Conservation (phyloP, 2,888 invertebrate species). For the Polymixis lichenea region DNA sequence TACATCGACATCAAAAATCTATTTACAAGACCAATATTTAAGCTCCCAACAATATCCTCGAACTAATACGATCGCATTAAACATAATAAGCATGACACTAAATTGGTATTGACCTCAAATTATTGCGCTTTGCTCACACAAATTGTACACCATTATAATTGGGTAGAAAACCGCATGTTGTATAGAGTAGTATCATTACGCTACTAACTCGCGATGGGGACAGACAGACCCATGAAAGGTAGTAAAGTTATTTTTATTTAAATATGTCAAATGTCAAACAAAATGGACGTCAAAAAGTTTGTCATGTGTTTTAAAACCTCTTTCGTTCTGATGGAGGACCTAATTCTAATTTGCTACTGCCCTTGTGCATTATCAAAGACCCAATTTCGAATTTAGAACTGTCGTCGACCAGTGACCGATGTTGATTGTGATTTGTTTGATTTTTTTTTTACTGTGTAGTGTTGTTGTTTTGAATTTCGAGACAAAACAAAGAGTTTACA, state of each 20-base stretch:
- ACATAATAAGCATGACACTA: slow-evolving; percentile 62
- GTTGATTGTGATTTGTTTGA: slow-evolving; percentile 16
- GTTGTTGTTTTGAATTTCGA: background rate
- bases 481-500: slow-evolving; percentile 7
- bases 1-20: slow-evolving; percentile 19
- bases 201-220: slow-evolving; percentile 67
- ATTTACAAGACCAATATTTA: slow-evolving; percentile 49
- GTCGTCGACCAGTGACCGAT: background rate
- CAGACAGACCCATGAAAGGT: slow-evolving; percentile 65
- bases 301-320: slow-evolving; percentile 15
- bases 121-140: slow-evolving; percentile 74
- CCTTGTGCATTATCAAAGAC: slow-evolving; percentile 9
- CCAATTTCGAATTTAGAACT: slow-evolving; percentile 44
- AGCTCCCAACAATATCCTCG: slow-evolving; percentile 50
- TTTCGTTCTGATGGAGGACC: slow-evolving; percentile 13
- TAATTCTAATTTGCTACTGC: slow-evolving; percentile 40
- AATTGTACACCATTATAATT: slow-evolving; percentile 77
- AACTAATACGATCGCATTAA: slow-evolving; percentile 62
- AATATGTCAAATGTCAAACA: slow-evolving; percentile 7
- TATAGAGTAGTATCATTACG: slow-evolving; percentile 75
- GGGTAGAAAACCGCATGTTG: slow-evolving; percentile 73
- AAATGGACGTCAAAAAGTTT: slow-evolving; percentile 18
- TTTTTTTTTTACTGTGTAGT: slow-evolving; percentile 24
- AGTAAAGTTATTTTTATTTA: slow-evolving; percentile 35
- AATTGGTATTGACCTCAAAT: slow-evolving; percentile 70